Evolutionary conservation across 2,797 vertebrate species (phyloP).

Genomic region (Pseudotriccus pelzelni): DNA sequence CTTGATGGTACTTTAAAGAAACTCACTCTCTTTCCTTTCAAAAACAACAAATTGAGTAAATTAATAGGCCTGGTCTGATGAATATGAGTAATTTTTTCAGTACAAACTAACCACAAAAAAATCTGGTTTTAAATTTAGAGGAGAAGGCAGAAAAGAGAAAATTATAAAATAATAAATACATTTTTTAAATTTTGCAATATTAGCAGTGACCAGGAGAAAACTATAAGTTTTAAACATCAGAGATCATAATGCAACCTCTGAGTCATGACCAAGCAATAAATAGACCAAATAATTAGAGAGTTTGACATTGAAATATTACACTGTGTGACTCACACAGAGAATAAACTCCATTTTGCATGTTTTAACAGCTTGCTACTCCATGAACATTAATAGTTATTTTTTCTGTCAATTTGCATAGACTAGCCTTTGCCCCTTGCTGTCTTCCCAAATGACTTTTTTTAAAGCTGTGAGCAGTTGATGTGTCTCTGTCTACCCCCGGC

Average conservation of each 20-base stretch:
- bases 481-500: background rate
- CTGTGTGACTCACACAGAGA: background rate
- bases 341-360: background rate
- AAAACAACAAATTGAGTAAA: constrained; percentile 20
- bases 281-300: background rate
- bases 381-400: background rate
- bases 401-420: background rate
- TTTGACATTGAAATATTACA: background rate
- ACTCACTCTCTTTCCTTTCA: background rate
- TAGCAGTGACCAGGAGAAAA: background rate
- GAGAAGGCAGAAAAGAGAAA: background rate
- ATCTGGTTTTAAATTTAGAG: constrained; percentile 4
- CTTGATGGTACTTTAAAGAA: constrained; percentile 16
- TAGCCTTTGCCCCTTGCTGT: background rate
- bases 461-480: background rate
- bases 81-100: constrained; percentile 32
- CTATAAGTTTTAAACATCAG: background rate
- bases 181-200: background rate
- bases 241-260: background rate
- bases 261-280: background rate
- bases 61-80: background rate
- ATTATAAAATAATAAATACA: background rate
- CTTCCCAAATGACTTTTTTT: background rate
- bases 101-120: constrained; percentile 20
- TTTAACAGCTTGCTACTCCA: background rate